Percentiles rank a stretch among this genome's conserved stretches.
These are phyloP conservation scores for Drosophila mimetica DNA, from an alignment of 2,888 invertebrate genomes.

Conservation along the genomic window DNA sequence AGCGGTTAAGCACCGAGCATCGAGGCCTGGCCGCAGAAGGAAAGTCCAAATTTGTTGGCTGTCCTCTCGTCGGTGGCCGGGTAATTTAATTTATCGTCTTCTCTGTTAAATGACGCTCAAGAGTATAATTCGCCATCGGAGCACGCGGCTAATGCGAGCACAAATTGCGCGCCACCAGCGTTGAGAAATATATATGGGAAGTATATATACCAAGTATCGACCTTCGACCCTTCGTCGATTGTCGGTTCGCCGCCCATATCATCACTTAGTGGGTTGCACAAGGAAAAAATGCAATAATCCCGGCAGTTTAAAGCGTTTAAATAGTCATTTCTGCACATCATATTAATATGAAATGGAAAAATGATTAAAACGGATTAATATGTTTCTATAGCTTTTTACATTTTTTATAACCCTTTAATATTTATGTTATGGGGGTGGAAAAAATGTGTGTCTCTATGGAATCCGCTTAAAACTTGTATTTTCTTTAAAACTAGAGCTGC, in stretches of 20 bases:
- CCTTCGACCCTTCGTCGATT: conserved; percentile 24
- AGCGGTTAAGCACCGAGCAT: conserved; percentile 22
- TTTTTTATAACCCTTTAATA: not conserved
- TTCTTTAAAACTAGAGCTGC: too few species aligned
- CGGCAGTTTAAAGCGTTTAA: not conserved
- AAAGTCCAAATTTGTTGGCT: conserved; percentile 76
- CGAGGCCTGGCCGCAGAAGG: conserved; percentile 41
- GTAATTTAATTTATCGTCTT: conserved; percentile 80
- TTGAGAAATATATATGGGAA: conserved; percentile 21
- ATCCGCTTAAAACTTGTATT: not conserved
- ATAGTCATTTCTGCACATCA: conserved; percentile 1
- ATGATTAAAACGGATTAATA: not conserved
- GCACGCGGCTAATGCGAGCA: conserved; percentile 75
- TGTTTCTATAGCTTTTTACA: not conserved
- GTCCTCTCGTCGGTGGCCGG: conserved; percentile 54
- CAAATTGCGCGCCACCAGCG: conserved; percentile 63
- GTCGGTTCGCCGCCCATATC: not conserved
- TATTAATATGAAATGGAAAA: not conserved
- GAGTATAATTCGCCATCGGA: conserved; percentile 74
- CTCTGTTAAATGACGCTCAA: conserved; percentile 78
- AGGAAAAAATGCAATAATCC: conserved; percentile 11
- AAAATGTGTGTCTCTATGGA: not conserved
- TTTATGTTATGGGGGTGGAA: not conserved
- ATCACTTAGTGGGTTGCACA: conserved; percentile 9
- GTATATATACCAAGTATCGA: conserved; percentile 36